Conservation (phyloP, 1,140 invertebrate genomes). For the Helicoverpa armigera region DNA sequence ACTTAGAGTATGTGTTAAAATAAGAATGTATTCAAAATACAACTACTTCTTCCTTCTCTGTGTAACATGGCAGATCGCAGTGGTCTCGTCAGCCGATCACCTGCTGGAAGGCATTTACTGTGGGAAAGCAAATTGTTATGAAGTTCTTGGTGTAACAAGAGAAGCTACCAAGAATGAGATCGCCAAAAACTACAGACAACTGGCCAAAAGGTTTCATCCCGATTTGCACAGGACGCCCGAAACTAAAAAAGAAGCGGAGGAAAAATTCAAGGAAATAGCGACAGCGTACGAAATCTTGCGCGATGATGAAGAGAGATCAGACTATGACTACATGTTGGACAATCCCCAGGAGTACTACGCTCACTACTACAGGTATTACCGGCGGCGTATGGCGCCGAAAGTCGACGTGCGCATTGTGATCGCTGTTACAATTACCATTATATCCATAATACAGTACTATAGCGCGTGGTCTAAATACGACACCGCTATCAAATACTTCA, state of each 20-base stretch:
- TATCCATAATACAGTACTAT: slow-evolving; percentile 95
- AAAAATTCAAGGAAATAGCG: slow-evolving; percentile 93
- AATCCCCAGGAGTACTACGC: slow-evolving; percentile 96
- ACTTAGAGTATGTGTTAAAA: slow-evolving; percentile 69
- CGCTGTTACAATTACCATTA: slow-evolving; percentile 93
- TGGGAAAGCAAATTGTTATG: slow-evolving; percentile 95
- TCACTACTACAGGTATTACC: slow-evolving; percentile 97
- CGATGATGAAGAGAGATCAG: slow-evolving; percentile 95
- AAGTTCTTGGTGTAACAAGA: slow-evolving; percentile 92
- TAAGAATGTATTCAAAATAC: slow-evolving; percentile 64
- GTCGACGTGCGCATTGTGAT: slow-evolving; percentile 96
- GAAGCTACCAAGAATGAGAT: slow-evolving; percentile 93
- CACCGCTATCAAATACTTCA: slow-evolving; percentile 94
- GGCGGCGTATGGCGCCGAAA: slow-evolving; percentile 93
- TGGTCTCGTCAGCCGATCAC: slow-evolving; percentile 78
- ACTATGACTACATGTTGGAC: slow-evolving; percentile 98
- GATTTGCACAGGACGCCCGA: slow-evolving; percentile 91
- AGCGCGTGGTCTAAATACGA: slow-evolving; percentile 92
- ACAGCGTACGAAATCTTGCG: slow-evolving; percentile 95
- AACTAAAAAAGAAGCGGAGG: slow-evolving; percentile 91
- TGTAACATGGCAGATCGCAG: slow-evolving; percentile 67
- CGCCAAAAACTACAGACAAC: slow-evolving; percentile 91
- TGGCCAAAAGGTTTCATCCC: slow-evolving; percentile 94
- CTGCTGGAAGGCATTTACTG: slow-evolving; percentile 94
- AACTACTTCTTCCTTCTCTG: slow-evolving; percentile 61